A percentile compares a stretch with the other conserved stretches of the same genome.
Evolutionary conservation across 1,140 invertebrate species (phyloP).

Genomic region (Drosophila cardini): DNA sequence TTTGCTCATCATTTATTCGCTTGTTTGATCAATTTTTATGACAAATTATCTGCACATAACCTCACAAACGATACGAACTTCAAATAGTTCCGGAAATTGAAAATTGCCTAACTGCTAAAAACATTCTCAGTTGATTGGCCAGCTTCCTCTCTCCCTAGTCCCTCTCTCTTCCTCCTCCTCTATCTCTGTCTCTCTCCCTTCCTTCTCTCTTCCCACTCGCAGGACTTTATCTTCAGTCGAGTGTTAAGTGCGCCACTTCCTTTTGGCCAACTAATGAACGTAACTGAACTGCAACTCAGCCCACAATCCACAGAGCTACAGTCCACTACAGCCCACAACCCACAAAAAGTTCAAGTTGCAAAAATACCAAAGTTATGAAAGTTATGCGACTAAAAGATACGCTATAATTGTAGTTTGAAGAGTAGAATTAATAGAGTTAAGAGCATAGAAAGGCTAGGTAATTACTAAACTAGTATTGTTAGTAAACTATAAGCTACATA

Average conservation of each 20-base stretch:
- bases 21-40: conserved; percentile 83
- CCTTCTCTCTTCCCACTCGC: neutral
- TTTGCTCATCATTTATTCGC: conserved; percentile 64
- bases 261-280: conserved; percentile 43
- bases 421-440: no score
- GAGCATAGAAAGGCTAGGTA: no score
- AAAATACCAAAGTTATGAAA: conserved; percentile 18
- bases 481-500: no score
- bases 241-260: conserved; percentile 42
- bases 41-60: conserved; percentile 68
- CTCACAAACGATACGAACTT: conserved; percentile 3
- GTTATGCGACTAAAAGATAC: neutral
- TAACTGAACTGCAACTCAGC: conserved; percentile 5
- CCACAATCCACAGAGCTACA: neutral
- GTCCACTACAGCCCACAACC: neutral
- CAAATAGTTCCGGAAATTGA: conserved; percentile 27
- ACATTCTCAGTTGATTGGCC: neutral
- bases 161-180: neutral
- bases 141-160: no score
- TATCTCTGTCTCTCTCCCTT: no score
- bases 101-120: conserved; percentile 19
- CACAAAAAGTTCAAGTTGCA: conserved; percentile 66
- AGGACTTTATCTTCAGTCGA: conserved; percentile 12
- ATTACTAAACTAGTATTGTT: no score
- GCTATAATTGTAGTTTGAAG: neutral